These are phyloP conservation scores for Popillia japonica DNA, from an alignment of 1,140 invertebrate genomes.

Conservation along the genomic window DNA sequence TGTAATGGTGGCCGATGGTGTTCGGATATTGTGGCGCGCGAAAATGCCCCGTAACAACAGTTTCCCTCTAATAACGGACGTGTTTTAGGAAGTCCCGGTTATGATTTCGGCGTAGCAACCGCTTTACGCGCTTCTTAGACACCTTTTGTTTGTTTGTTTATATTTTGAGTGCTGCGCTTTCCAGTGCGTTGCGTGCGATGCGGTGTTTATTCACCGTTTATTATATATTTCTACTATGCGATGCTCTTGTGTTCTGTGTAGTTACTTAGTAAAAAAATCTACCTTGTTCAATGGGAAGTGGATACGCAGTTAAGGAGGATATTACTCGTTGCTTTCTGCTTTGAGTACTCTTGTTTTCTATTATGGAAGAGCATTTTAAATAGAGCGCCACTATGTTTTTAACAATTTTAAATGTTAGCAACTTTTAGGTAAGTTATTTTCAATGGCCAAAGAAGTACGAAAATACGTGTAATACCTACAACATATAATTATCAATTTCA, in stretches of 20 bases:
- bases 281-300: not conserved
- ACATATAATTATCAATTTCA: too few relatives aligned
- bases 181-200: not conserved
- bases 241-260: not conserved
- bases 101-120: not conserved
- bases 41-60: slow-evolving; percentile 13
- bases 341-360: not conserved
- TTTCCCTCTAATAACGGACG: slow-evolving; percentile 13
- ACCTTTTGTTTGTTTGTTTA: slow-evolving; percentile 15
- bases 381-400: not conserved
- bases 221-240: not conserved
- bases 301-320: not conserved
- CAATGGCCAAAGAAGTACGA: not conserved
- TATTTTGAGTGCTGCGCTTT: not conserved
- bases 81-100: slow-evolving; percentile 3
- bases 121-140: not conserved
- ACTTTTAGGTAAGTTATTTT: not conserved
- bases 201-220: not conserved
- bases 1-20: slow-evolving; percentile 44
- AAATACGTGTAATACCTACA: not conserved
- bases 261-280: not conserved
- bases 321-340: not conserved
- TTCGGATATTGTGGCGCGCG: slow-evolving; percentile 22
- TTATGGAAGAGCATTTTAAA: not conserved
- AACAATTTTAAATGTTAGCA: not conserved